Conservation (phyloP, 2,888 invertebrate species). For the Pristionchus fissidentatus region DNA sequence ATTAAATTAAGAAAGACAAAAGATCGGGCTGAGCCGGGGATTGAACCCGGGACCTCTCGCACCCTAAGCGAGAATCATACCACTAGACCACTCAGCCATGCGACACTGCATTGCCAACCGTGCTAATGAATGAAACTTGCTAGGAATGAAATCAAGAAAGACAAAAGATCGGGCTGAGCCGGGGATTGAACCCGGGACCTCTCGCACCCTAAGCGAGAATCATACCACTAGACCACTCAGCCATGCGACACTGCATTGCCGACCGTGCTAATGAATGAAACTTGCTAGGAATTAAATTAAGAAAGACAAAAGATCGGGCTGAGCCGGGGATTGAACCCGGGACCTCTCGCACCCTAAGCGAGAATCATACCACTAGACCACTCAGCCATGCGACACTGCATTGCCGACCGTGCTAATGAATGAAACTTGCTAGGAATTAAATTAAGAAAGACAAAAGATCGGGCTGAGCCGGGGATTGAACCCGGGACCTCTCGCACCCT, state of each 20-base stretch:
- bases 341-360: constrained; percentile 77
- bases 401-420: too few relatives aligned
- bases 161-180: constrained; percentile 67
- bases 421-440: too few relatives aligned
- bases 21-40: constrained; percentile 70
- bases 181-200: constrained; percentile 76
- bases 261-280: too few relatives aligned
- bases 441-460: too few relatives aligned
- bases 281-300: too few relatives aligned
- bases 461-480: constrained; percentile 72
- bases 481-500: constrained; percentile 77
- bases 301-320: too few relatives aligned
- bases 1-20: too few relatives aligned
- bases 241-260: too few relatives aligned
- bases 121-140: too few relatives aligned
- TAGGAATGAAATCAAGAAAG: too few relatives aligned
- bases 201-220: constrained; percentile 77
- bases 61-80: constrained; percentile 77
- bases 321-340: constrained; percentile 74
- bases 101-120: too few relatives aligned
- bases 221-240: constrained; percentile 76
- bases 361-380: constrained; percentile 77
- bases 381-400: constrained; percentile 64
- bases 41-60: constrained; percentile 76
- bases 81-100: constrained; percentile 75